Percentiles rank a stretch among this genome's conserved stretches.
These are phyloP conservation scores for Ophion ventricosus DNA, from an alignment of 2,888 invertebrate genomes.

Conservation along the genomic window DNA sequence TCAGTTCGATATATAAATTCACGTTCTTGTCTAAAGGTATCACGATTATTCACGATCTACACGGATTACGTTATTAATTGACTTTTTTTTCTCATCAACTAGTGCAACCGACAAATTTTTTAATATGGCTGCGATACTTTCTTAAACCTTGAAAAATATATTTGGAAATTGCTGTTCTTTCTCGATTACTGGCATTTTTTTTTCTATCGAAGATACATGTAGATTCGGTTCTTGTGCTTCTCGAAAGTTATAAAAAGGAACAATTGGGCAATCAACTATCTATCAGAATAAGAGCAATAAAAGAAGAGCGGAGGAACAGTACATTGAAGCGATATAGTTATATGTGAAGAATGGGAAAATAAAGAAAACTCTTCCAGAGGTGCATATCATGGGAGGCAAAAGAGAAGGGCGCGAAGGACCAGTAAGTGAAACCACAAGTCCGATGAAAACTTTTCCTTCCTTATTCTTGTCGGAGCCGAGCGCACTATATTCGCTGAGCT, in stretches of 20 bases:
- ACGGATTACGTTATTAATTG: too few species aligned
- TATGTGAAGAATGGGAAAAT: not conserved
- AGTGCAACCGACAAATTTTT: too few species aligned
- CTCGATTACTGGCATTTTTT: too few species aligned
- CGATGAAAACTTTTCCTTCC: slow-evolving; percentile 23
- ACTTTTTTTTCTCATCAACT: too few species aligned
- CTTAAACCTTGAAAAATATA: too few species aligned
- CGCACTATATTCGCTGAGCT: slow-evolving; percentile 28
- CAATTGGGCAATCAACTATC: not conserved
- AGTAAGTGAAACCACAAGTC: slow-evolving; percentile 27
- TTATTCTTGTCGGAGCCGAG: slow-evolving; percentile 15
- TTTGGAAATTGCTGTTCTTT: too few species aligned
- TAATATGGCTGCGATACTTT: too few species aligned
- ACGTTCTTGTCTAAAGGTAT: too few species aligned
- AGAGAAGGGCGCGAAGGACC: slow-evolving; percentile 24
- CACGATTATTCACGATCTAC: too few species aligned
- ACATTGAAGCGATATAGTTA: not conserved
- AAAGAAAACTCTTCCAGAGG: not conserved
- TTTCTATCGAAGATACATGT: too few species aligned
- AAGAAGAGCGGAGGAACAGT: not conserved
- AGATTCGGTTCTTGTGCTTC: too few species aligned
- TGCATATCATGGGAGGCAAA: not conserved
- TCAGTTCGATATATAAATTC: too few species aligned
- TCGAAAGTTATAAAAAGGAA: not conserved
- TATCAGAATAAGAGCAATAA: not conserved